Base-by-base conservation (phyloP, 2,797 vertebrate genomes). In the Psittacula echo region DNA sequence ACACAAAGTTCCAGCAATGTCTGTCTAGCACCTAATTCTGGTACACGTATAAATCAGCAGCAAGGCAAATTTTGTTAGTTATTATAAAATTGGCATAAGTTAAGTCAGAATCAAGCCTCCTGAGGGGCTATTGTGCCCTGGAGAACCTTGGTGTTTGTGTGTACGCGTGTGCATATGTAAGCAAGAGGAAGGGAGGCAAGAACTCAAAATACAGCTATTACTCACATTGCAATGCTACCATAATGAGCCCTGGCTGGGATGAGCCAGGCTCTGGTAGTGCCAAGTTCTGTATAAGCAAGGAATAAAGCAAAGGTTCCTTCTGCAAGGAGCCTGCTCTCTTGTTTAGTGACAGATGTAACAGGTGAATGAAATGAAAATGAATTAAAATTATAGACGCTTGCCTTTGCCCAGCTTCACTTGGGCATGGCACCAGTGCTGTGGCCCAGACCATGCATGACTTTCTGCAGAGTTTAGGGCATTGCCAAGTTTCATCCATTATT, bases 201-300 rank as follows among this genome's bases (percentile, higher is more conserved):
- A 70, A 56, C 47, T 81, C 76, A 67, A 68, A 54, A 27, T 41
- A 48, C 7, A 75, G 41, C 51, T 64, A 37, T 45, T 56, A 48
- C 37, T 91, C 41, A 64, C 45, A 20, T 4, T 37, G 48, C 41
- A 79, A 1, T 47, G 30, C 51, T 66, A 27, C 42, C 39, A 4
- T 47, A 65, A 65, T 0, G 0, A 34, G 19, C 51, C 67, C 1
- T 1, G 65, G 20, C 51, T 67, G 26, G 18, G 23, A 24, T 26
- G 51, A 77, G 47, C 39, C 0, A 0, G 44, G 48, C n/a, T 85
- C 21, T 56, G 56, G 61, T 39, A n/a, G 16, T 19, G 26, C 61
- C 37, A 65, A 73, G 60, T 1, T 2, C 41, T 62, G 42, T 37
- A 13, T 24, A 61, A 64, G 32, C 42, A 27, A 44, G 27, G 62